phyloP scores from a whole-genome alignment of 2,888 invertebrate genomes.

The Tenthredo notha region DNA sequence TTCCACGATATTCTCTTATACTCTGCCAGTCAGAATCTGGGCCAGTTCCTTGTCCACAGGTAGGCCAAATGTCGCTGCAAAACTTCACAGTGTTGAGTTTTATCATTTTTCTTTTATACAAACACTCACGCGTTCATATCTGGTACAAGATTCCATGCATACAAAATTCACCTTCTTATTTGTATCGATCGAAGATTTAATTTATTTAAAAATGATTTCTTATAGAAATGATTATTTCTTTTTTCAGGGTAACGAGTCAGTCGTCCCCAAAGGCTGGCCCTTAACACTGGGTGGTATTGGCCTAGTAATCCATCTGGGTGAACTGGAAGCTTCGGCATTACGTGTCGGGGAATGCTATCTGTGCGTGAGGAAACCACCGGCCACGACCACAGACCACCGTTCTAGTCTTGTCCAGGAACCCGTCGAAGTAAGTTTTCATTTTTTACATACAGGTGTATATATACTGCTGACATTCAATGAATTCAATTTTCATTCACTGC shows the following conservation, averaged over 20 bases:
- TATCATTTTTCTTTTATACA: background rate
- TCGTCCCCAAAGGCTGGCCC: constrained; percentile 84
- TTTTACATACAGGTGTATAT: background rate
- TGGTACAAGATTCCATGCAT: background rate
- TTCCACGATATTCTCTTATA: constrained; percentile 51
- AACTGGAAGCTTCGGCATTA: constrained; percentile 82
- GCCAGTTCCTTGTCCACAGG: constrained; percentile 63
- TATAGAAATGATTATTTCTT: background rate
- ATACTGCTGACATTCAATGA: background rate
- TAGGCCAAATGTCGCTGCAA: constrained; percentile 41
- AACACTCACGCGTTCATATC: background rate
- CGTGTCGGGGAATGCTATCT: constrained; percentile 84
- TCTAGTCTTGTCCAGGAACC: constrained; percentile 30
- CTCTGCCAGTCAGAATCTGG: constrained; percentile 63
- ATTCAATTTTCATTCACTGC: background rate
- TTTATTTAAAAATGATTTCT: background rate
- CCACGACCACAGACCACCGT: constrained; percentile 53
- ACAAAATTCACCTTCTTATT: background rate
- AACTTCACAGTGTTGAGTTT: background rate
- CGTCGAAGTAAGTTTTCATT: constrained; percentile 44
- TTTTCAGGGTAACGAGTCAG: constrained; percentile 81
- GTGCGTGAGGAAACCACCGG: constrained; percentile 79
- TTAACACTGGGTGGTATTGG: constrained; percentile 83
- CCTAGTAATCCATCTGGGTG: constrained; percentile 83
- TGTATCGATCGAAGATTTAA: constrained; percentile 30